phyloP scores from a whole-genome alignment of 2,797 vertebrate genomes.

The Hydrocynus forskahlii region DNA sequence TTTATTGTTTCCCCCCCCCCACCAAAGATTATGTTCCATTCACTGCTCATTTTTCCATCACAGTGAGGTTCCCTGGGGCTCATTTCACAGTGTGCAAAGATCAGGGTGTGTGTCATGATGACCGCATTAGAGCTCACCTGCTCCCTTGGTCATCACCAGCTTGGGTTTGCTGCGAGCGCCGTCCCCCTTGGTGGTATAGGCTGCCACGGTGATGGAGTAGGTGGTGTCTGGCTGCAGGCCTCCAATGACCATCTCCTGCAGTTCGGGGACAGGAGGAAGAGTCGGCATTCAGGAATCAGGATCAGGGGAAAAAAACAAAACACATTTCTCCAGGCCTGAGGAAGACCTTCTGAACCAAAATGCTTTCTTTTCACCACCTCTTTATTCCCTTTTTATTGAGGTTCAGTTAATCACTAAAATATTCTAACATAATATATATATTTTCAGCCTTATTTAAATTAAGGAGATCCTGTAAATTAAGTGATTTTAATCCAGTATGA shows the following conservation, averaged over 20 bases:
- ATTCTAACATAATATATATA: not conserved
- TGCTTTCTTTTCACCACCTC: conserved; percentile 24
- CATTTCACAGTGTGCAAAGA: conserved; percentile 5
- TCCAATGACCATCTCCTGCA: conserved; percentile 93
- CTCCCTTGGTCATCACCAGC: conserved; percentile 91
- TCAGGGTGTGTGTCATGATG: conserved; percentile 32
- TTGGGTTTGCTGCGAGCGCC: conserved; percentile 97
- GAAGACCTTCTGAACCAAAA: not conserved
- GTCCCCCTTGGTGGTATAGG: conserved; percentile 98
- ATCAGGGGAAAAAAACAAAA: not conserved
- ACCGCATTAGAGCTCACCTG: conserved; percentile 80
- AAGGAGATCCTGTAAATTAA: no score
- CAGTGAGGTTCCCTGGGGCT: conserved; percentile 30
- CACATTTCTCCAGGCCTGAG: not conserved
- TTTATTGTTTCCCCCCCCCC: conserved; percentile 15
- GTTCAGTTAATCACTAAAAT: not conserved
- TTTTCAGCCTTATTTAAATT: no score
- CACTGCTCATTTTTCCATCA: not conserved
- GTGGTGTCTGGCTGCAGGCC: conserved; percentile 93
- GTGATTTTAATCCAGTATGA: not conserved
- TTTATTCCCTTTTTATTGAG: not conserved
- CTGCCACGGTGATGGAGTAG: conserved; percentile 96
- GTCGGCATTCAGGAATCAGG: not conserved
- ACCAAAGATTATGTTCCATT: conserved; percentile 37
- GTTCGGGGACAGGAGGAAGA: conserved; percentile 21